Base-by-base conservation (phyloP, 2,113 vertebrate genomes). In the Pipra filicauda region DNA sequence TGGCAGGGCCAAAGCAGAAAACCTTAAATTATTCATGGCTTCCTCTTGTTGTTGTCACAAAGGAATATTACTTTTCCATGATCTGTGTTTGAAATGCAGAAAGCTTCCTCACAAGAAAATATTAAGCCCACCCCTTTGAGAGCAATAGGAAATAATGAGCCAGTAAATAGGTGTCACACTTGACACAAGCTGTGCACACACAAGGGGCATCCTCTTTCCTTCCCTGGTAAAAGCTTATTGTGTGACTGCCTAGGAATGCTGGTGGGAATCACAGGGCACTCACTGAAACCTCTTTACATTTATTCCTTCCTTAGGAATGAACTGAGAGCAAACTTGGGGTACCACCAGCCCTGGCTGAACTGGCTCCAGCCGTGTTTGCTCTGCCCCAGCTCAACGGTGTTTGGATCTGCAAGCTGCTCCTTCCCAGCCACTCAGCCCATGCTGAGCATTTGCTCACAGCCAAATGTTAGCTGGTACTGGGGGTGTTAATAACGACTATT, bases 401-500 rank as follows among this genome's bases (percentile, higher is more conserved):
- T 54, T 30, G 31, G 2, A 93, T 48, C 39, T 31, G 72, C 85
- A 89, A 86, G 85, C 70, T 95, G 73, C 92, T 85, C 58, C 11
- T 95, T 94, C 91, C 96, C 93, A 81, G 91, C 85, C 86, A 44
- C 75, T 51, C 61, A 73, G 26, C 77, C 78, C 91, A 44, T 73
- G 94, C 97, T 95, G 97, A 37, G 91, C 73, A 43, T 94, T 92
- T 83, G 75, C 96, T 96, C 19, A 59, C 84, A 84, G 84, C 88
- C 94, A 96, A 97, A 96, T 91, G 91, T 95, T 93, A 95, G 62
- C 86, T 90, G 66, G 64, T 41, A 41, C 94, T 23, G 86, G 83
- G 96, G 94, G 82, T 95, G 93, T 97, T 97, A 92, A 96, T 97
- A 96, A 95, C 15, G 10, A 95, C 76, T 92, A 91, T 91, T 95